phyloP scores from a whole-genome alignment of 2,888 invertebrate species.

The Drosophila nr. perissopoda region DNA sequence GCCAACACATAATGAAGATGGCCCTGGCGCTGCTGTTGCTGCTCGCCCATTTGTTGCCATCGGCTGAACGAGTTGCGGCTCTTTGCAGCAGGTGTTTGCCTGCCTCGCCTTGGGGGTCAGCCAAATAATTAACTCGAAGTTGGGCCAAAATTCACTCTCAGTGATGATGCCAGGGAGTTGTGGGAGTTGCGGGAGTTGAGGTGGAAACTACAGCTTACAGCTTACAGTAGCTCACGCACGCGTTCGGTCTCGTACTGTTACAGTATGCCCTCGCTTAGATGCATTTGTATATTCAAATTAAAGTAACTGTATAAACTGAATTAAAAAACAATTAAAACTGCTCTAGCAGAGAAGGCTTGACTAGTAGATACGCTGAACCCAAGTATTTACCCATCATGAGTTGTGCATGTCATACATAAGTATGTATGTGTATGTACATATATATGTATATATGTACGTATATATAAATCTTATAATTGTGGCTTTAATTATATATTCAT shows the following conservation, averaged over 20 bases:
- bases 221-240: neutral
- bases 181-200: neutral
- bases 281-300: neutral
- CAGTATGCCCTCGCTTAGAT: neutral
- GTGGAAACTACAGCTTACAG: neutral
- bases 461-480: neutral
- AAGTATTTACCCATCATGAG: neutral
- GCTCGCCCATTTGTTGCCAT: neutral
- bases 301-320: neutral
- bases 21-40: slow-evolving; percentile 11
- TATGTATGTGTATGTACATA: neutral
- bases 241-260: neutral
- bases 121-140: slow-evolving; percentile 35
- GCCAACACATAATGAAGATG: slow-evolving; percentile 21
- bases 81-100: slow-evolving; percentile 26
- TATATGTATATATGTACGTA: neutral
- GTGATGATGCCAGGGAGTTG: too few relatives aligned
- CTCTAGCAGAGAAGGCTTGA: neutral
- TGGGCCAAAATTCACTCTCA: slow-evolving; percentile 13
- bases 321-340: neutral
- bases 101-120: slow-evolving; percentile 19
- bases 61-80: slow-evolving; percentile 17
- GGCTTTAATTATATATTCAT: neutral
- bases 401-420: neutral
- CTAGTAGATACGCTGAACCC: neutral